Conservation (phyloP, 2,113 vertebrate species). For the Gnathonemus echidnorhynchus region DNA sequence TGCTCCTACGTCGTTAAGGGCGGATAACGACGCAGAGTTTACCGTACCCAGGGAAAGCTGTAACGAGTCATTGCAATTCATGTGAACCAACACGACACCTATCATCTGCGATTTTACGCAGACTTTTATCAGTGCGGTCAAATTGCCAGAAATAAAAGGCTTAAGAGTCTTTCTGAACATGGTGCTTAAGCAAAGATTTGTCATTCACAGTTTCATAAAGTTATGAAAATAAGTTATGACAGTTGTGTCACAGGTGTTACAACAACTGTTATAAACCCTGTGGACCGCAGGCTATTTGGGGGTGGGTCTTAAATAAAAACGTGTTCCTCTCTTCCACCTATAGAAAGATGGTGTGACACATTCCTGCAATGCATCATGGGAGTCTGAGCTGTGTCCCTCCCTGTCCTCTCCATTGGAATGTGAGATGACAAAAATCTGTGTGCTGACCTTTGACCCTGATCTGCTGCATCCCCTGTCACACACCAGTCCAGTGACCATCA, state of each 20-base stretch:
- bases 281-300: neutral
- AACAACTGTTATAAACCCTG: neutral
- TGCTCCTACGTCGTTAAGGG: neutral
- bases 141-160: neutral
- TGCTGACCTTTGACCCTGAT: neutral
- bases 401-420: neutral
- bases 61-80: neutral
- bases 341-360: neutral
- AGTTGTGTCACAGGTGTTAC: neutral
- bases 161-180: neutral
- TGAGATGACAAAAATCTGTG: neutral
- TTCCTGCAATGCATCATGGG: neutral
- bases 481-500: neutral
- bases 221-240: neutral
- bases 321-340: neutral
- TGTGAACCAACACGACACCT: neutral
- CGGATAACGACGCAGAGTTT: neutral
- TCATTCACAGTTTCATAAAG: neutral
- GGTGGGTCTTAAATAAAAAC: neutral
- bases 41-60: neutral
- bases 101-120: neutral
- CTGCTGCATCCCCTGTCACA: neutral
- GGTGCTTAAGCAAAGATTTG: neutral
- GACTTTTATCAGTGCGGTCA: neutral
- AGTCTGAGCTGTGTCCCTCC: neutral